A percentile compares a stretch with the other conserved stretches of the same genome.
Evolutionary conservation across 2,797 vertebrate genomes (phyloP).

Genomic region (Prunella strophiata): DNA sequence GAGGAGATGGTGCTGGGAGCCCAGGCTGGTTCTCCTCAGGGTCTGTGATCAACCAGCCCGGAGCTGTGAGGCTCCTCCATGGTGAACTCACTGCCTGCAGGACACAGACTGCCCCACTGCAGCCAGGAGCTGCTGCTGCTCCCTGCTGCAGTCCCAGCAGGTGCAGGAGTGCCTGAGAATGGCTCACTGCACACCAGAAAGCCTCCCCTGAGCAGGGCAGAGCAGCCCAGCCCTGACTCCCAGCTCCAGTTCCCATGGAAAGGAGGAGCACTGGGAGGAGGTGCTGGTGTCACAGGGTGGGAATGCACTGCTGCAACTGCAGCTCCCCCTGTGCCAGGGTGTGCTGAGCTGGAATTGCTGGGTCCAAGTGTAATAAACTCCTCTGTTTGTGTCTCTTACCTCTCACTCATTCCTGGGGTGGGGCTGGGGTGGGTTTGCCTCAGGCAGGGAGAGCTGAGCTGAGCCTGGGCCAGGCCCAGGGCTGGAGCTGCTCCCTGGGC

Average conservation of each 20-base stretch:
- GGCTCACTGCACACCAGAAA: background rate
- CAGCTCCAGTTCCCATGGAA: rapidly evolving
- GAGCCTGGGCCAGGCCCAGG: rapidly evolving
- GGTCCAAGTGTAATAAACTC: background rate
- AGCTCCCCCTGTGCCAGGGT: rapidly evolving
- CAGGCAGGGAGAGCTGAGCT: rapidly evolving
- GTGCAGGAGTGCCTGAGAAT: background rate
- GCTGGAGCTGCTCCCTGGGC: background rate
- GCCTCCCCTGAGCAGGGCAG: rapidly evolving
- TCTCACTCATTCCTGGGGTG: background rate
- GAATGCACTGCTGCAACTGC: rapidly evolving
- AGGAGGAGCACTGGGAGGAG: background rate
- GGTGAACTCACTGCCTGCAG: rapidly evolving
- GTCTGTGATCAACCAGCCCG: rapidly evolving
- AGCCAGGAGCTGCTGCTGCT: rapidly evolving
- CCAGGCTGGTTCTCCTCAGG: background rate
- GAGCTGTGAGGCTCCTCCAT: rapidly evolving
- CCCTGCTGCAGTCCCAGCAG: rapidly evolving
- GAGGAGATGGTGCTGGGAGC: background rate
- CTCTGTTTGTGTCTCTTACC: rapidly evolving
- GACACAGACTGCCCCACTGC: rapidly evolving
- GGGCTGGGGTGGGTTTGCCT: background rate
- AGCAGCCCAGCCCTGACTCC: background rate
- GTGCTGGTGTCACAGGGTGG: background rate
- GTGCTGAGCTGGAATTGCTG: background rate